phyloP scores from a whole-genome alignment of 2,797 vertebrate species.

The Peromyscus eremicus region DNA sequence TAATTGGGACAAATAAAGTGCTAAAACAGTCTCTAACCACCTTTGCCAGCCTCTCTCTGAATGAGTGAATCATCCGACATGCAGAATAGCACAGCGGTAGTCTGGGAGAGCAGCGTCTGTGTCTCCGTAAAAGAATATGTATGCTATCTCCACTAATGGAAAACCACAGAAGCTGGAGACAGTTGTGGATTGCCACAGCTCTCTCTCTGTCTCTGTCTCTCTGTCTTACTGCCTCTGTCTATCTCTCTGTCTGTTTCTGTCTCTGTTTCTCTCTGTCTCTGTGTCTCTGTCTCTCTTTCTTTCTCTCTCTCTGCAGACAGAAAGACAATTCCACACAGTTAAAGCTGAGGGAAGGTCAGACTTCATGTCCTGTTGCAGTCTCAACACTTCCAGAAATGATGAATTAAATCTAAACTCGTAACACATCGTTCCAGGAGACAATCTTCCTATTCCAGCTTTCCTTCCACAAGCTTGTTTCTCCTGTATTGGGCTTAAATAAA shows the following conservation, averaged over 20 bases:
- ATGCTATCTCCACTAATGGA: conserved; percentile 79
- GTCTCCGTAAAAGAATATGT: conserved; percentile 80
- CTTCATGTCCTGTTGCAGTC: background rate
- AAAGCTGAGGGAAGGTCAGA: conserved; percentile 67
- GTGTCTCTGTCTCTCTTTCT: background rate
- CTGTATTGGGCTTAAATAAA: background rate
- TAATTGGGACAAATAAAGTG: conserved; percentile 87
- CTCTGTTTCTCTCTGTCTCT: background rate
- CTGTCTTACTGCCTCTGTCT: background rate
- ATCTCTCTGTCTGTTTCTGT: background rate
- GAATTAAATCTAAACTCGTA: conserved; percentile 47
- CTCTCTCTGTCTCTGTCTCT: background rate
- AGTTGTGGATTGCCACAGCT: conserved; percentile 65
- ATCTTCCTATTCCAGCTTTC: background rate
- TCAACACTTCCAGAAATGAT: conserved; percentile 52
- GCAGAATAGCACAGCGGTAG: conserved; percentile 77
- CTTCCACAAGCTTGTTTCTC: background rate
- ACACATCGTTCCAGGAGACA: conserved; percentile 69
- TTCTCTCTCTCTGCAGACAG: background rate
- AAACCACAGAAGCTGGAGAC: conserved; percentile 86
- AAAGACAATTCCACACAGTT: conserved; percentile 79
- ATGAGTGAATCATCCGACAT: conserved; percentile 75
- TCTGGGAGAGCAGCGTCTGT: conserved; percentile 85
- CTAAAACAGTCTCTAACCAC: conserved; percentile 85
- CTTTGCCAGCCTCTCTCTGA: conserved; percentile 79